Base-by-base conservation (phyloP, 2,888 invertebrate species). In the Invenusta paracnida region DNA sequence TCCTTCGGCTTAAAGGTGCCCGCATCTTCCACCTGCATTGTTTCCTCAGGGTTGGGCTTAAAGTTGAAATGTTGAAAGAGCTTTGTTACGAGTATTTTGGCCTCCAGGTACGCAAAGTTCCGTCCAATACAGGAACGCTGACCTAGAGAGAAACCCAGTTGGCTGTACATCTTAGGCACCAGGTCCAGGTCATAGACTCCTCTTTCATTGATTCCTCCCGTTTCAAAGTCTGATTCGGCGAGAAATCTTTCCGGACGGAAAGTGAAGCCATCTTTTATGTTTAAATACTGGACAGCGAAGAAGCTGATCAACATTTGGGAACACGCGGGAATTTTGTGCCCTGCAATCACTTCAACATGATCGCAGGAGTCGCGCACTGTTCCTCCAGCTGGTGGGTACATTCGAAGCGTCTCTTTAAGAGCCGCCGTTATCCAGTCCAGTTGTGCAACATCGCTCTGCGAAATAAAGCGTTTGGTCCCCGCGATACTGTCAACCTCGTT, bases 361-460 rank as follows among this genome's bases (percentile, higher is more conserved):
- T 86, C 29, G 67, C 31, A 67, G 2, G 66, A 67, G 67, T 82
- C 81, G 13, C 87, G 83, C n/a, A 86, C 86, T 82, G 87, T 87
- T 2, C 66, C 82, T 17, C 73, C 83, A 13, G 85, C 86, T 31
- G 87, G 86, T 1, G 87, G 87, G 67, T 83, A 87, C 29, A 87
- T 83, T n/a, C 87, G 79, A 0, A 87, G 73, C 1, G 87, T 81
- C 82, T 87, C 87, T 81, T 85, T 87, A 23, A 87, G 28, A 29
- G 86, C 87, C 79, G 86, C 48, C 11, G 27, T 67, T 31, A 84
- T 85, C 48, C 87, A 87, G 29, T 84, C 85, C 25, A 87, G 67
- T 81, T 87, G 84, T 5, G 28, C 29, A 17, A 87, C 67, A 81
- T 87, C 84, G 5, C 85, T 86, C 28, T 84, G 86, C 2, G 31